phyloP scores from a whole-genome alignment of 2,797 vertebrate species.

The Buphagus erythrorhynchus region DNA sequence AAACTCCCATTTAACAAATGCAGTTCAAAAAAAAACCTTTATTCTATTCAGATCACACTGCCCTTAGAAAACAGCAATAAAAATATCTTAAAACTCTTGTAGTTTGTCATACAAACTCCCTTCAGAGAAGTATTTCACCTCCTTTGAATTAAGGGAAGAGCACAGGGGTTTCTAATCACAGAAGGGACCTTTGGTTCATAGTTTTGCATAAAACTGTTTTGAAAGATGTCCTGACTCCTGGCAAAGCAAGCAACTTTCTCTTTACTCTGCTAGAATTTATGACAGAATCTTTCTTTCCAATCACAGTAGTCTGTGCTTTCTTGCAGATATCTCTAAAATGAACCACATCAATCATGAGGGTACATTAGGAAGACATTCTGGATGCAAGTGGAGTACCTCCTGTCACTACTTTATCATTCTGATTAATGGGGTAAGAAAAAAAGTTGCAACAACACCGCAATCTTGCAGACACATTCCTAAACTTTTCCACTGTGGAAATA shows the following conservation, averaged over 20 bases:
- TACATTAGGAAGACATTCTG: neutral
- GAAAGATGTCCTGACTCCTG: neutral
- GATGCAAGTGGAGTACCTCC: neutral
- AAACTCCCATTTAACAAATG: neutral
- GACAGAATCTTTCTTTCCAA: neutral
- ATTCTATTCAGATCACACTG: neutral
- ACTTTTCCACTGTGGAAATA: neutral
- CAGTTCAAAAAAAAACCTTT: neutral
- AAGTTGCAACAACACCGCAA: neutral
- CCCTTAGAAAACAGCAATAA: neutral
- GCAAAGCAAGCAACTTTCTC: neutral
- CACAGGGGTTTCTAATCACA: neutral
- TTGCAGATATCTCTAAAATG: neutral
- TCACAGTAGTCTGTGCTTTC: neutral
- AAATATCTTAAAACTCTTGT: neutral
- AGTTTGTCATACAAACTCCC: neutral
- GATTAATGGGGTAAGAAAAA: slow-evolving; percentile 4
- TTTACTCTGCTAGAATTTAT: neutral
- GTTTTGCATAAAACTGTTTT: neutral
- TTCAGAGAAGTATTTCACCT: neutral
- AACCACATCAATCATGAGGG: neutral
- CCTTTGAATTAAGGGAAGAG: neutral
- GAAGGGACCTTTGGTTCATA: neutral
- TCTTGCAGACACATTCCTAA: neutral
- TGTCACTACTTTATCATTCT: neutral